These are phyloP conservation scores for Sclerodermus sp. DNA, from an alignment of 2,888 invertebrate species.

Conservation along the genomic window DNA sequence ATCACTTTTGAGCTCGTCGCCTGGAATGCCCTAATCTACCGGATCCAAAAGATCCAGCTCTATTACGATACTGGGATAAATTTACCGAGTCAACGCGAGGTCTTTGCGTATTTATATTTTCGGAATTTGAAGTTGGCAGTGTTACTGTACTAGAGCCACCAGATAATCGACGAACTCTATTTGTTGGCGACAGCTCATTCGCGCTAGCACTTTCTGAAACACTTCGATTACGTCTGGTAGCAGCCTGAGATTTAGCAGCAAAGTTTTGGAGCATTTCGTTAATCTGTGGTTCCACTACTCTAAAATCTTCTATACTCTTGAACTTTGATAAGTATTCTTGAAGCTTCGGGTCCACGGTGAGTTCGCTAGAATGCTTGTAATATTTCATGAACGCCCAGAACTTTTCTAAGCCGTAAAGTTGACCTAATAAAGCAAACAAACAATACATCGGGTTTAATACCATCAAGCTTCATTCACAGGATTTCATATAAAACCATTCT, in stretches of 20 bases:
- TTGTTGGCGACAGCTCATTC: slow-evolving; percentile 44
- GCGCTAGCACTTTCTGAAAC: slow-evolving; percentile 67
- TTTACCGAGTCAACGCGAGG: slow-evolving; percentile 38
- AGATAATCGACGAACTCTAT: slow-evolving; percentile 51
- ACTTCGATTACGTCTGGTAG: slow-evolving; percentile 66
- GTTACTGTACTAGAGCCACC: slow-evolving; percentile 51
- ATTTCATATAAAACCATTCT: slow-evolving; percentile 26
- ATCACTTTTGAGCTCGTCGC: slow-evolving; percentile 36
- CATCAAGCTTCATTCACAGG: slow-evolving; percentile 27
- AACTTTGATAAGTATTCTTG: slow-evolving; percentile 75
- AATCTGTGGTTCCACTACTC: slow-evolving; percentile 72
- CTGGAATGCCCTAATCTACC: slow-evolving; percentile 43
- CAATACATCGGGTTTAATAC: slow-evolving; percentile 17
- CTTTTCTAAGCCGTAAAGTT: slow-evolving; percentile 97
- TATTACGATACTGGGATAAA: slow-evolving; percentile 45
- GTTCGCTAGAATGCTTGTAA: slow-evolving; percentile 77
- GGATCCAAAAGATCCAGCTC: slow-evolving; percentile 53
- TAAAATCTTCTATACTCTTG: slow-evolving; percentile 87
- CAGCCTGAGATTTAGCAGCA: slow-evolving; percentile 57
- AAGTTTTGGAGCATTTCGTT: slow-evolving; percentile 64
- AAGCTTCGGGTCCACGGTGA: slow-evolving; percentile 75
- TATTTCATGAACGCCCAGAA: slow-evolving; percentile 99
- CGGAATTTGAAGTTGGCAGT: slow-evolving; percentile 32
- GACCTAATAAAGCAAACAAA: slow-evolving; percentile 63
- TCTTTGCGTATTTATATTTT: slow-evolving; percentile 31